Percentiles rank a stretch among this genome's conserved stretches.
Evolutionary conservation across 2,888 invertebrate genomes (phyloP).

Genomic region (Lagria hirta): DNA sequence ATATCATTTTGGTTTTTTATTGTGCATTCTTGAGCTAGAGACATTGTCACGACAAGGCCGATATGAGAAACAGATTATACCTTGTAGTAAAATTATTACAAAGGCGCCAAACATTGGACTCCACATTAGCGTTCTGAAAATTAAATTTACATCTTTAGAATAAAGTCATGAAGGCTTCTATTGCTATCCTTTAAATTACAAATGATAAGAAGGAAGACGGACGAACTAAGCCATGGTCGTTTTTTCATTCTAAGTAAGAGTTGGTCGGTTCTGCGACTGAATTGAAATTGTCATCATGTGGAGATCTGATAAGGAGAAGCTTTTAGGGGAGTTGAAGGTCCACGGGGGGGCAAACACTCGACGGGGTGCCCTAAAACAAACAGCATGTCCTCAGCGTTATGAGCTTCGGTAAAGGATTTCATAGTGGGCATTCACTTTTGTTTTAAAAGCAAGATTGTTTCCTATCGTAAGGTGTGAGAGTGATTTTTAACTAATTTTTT

Average conservation of each 20-base stretch:
- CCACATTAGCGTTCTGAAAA: constrained; percentile 43
- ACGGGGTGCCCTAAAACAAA: constrained; percentile 53
- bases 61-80: constrained; percentile 48
- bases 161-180: constrained; percentile 3
- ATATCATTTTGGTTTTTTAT: constrained; percentile 50
- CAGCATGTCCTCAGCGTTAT: constrained; percentile 50
- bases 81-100: constrained; percentile 49
- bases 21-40: constrained; percentile 43
- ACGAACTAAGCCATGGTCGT: constrained; percentile 1
- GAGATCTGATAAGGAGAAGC: constrained; percentile 55
- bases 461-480: too few species aligned
- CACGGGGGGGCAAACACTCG: constrained; percentile 40
- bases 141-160: constrained; percentile 34
- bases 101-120: constrained; percentile 49
- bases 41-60: constrained; percentile 46
- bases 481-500: too few species aligned
- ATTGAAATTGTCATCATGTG: constrained; percentile 55
- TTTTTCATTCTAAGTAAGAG: too few species aligned
- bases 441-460: too few species aligned
- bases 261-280: constrained; percentile 41
- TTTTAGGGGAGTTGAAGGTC: constrained; percentile 47
- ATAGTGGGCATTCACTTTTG: constrained; percentile 47
- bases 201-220: constrained; percentile 11
- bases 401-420: constrained; percentile 50
- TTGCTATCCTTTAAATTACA: constrained; percentile 1